Evolutionary conservation across 2,888 invertebrate species (phyloP).

Genomic region (Belgica antarctica): DNA sequence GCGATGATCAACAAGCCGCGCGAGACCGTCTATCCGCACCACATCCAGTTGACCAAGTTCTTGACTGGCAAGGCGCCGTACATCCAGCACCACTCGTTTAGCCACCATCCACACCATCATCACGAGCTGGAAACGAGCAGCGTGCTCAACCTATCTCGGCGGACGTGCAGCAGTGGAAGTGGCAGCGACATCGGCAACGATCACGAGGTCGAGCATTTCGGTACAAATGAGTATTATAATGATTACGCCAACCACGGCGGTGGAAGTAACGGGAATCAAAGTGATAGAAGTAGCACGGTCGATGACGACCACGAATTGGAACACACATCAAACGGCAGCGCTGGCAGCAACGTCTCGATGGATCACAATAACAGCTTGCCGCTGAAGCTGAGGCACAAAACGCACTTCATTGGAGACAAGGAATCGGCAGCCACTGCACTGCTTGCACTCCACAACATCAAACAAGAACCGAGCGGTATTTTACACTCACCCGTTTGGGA

Average conservation of each 20-base stretch:
- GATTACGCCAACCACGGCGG: constrained; percentile 48
- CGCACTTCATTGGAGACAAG: constrained; percentile 77
- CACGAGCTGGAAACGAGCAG: constrained; percentile 51
- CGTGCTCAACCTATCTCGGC: constrained; percentile 70
- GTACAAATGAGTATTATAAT: constrained; percentile 46
- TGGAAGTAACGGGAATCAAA: constrained; percentile 38
- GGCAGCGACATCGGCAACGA: constrained; percentile 44
- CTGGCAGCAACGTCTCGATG: constrained; percentile 48
- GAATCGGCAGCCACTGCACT: constrained; percentile 80
- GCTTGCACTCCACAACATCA: constrained; percentile 79
- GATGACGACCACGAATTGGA: constrained; percentile 58
- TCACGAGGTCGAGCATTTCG: constrained; percentile 50
- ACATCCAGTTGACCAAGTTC: constrained; percentile 37
- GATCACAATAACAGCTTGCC: constrained; percentile 79
- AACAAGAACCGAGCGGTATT: constrained; percentile 62
- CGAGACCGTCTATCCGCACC: constrained; percentile 24
- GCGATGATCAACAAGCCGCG: constrained; percentile 18
- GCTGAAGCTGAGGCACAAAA: constrained; percentile 87
- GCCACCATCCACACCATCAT: constrained; percentile 36
- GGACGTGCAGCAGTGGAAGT: constrained; percentile 53
- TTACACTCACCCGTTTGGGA: constrained; percentile 74
- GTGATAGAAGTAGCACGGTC: constrained; percentile 36
- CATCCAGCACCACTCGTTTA: constrained; percentile 27
- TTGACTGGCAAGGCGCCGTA: constrained; percentile 12
- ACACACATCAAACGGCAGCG: constrained; percentile 52